A percentile compares a stretch with the other conserved stretches of the same genome.
Conservation (phyloP, 2,113 vertebrate species). For the Chrysemys picta region DNA sequence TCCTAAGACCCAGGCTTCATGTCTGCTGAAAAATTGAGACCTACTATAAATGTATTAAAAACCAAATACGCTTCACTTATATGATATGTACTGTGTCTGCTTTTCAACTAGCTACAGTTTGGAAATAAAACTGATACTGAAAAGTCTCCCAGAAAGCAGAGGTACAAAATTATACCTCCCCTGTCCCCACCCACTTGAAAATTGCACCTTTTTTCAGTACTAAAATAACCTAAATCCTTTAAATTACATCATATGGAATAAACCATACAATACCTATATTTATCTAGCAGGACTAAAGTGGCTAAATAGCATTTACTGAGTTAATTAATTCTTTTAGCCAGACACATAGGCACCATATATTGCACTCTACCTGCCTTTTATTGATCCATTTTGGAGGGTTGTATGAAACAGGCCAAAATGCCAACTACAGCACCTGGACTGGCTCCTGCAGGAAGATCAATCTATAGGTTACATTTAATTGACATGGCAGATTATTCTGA, state of each 20-base stretch:
- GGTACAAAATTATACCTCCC: background rate
- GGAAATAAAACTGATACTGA: background rate
- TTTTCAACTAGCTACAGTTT: background rate
- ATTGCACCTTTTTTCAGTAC: background rate
- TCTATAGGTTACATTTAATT: conserved; percentile 59
- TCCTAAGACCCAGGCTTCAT: background rate
- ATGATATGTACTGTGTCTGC: fast-evolving
- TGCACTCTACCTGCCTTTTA: background rate
- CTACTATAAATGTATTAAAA: background rate
- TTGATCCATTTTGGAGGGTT: conserved; percentile 45
- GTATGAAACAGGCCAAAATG: conserved; percentile 55
- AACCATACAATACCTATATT: fast-evolving
- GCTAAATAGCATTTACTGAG: conserved; percentile 38
- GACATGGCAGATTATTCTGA: conserved; percentile 39
- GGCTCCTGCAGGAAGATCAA: conserved; percentile 42
- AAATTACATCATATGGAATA: background rate
- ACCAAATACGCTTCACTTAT: fast-evolving
- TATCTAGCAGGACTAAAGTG: background rate
- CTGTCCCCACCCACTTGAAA: background rate
- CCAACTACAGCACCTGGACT: conserved; percentile 21
- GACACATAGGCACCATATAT: conserved; percentile 59
- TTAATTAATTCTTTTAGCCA: conserved; percentile 49
- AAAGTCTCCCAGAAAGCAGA: background rate
- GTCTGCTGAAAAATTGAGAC: background rate
- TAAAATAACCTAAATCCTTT: background rate